Percentiles rank a stretch among this genome's conserved stretches.
Conservation (phyloP, 2,888 invertebrate species). For the Xylota segnis region DNA sequence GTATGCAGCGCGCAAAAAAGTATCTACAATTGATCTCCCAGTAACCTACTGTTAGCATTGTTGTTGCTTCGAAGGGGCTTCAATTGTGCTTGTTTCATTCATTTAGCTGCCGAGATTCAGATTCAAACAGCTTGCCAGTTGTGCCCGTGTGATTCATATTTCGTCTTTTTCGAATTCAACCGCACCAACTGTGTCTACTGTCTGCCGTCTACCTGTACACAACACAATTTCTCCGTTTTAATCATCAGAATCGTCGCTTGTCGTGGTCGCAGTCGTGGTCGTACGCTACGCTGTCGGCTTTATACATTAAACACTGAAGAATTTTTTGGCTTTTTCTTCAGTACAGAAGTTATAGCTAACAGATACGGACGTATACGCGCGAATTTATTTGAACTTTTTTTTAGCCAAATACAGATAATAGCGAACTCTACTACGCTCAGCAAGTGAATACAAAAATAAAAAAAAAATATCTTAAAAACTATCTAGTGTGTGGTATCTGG, state of each 20-base stretch:
- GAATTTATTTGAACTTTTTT: background rate
- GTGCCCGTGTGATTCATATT: constrained; percentile 11
- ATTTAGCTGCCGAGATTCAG: background rate
- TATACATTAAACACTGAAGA: constrained; percentile 50
- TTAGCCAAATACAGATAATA: background rate
- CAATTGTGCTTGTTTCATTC: constrained; percentile 1
- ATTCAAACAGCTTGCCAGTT: background rate
- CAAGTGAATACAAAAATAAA: background rate
- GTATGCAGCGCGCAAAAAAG: background rate
- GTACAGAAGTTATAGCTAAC: constrained; percentile 52
- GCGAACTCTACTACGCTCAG: constrained; percentile 1
- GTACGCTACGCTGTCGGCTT: constrained; percentile 14
- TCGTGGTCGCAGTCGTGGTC: background rate
- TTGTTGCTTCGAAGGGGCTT: background rate
- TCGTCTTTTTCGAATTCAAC: background rate
- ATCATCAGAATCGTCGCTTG: constrained; percentile 1
- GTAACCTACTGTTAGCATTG: constrained; percentile 43
- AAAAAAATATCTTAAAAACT: background rate
- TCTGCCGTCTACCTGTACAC: background rate
- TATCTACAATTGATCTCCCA: constrained; percentile 31
- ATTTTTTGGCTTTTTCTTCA: constrained; percentile 71
- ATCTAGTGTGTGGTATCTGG: background rate
- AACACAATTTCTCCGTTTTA: constrained; percentile 36
- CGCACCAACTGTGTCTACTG: background rate
- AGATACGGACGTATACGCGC: constrained; percentile 26